These are phyloP conservation scores for Caenorhabditis wallacei DNA, from an alignment of 2,888 invertebrate species.

Conservation along the genomic window DNA sequence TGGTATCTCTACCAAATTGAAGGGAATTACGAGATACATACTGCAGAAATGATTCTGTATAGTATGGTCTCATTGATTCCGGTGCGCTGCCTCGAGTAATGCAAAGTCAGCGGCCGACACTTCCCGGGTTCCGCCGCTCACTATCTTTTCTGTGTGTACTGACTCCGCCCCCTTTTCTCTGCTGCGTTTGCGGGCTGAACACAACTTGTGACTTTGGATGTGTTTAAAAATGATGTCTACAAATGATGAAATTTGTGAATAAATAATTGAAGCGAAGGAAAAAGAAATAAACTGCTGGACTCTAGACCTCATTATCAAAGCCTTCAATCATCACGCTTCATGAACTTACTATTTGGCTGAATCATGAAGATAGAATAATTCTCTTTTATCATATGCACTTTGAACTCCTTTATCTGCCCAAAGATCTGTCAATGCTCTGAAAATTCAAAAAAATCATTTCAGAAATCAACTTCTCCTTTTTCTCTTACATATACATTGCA, in stretches of 20 bases:
- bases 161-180: constrained; percentile 22
- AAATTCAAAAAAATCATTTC: constrained; percentile 55
- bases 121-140: constrained; percentile 26
- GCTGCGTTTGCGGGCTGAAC: background rate
- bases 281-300: too few relatives aligned
- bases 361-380: constrained; percentile 99
- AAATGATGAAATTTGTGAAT: too few relatives aligned
- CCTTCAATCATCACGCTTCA: too few relatives aligned
- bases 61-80: constrained; percentile 68
- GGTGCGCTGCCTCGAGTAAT: background rate
- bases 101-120: constrained; percentile 2
- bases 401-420: constrained; percentile 98
- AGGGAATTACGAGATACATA: constrained; percentile 72
- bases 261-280: too few relatives aligned
- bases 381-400: constrained; percentile 98
- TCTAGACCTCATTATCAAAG: too few relatives aligned
- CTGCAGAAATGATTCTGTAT: constrained; percentile 76
- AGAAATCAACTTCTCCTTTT: background rate
- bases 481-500: constrained; percentile 41
- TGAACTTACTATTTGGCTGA: constrained; percentile 97
- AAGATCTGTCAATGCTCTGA: constrained; percentile 71
- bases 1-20: constrained; percentile 66
- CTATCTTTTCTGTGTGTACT: constrained; percentile 8
- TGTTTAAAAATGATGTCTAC: too few relatives aligned
- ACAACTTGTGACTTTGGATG: too few relatives aligned